A percentile compares a stretch with the other conserved stretches of the same genome.
Evolutionary conservation across 1,140 invertebrate species (phyloP).

Genomic region (Zaprionus africanus): DNA sequence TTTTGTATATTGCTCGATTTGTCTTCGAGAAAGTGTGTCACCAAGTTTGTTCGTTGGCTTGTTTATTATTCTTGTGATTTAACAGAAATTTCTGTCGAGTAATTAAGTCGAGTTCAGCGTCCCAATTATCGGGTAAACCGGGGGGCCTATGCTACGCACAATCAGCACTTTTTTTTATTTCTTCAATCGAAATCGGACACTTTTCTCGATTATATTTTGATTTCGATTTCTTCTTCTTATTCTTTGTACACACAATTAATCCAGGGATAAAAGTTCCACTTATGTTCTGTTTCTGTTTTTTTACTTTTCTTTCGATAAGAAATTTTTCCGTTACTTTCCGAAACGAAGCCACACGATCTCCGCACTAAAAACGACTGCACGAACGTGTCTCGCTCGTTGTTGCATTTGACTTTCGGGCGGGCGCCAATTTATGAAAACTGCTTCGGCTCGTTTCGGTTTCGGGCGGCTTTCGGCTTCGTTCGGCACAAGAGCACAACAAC

Average conservation of each 20-base stretch:
- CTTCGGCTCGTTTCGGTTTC: conserved; percentile 21
- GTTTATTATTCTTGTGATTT: conserved; percentile 68
- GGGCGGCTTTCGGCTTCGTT: conserved; percentile 31
- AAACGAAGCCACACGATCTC: conserved; percentile 25
- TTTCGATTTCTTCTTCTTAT: conserved; percentile 25
- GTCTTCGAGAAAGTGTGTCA: conserved; percentile 52
- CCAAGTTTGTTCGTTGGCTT: conserved; percentile 48
- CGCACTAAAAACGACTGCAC: conserved; percentile 34
- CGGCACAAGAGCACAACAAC: conserved; percentile 50
- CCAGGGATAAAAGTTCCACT: conserved; percentile 12
- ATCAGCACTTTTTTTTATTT: conserved; percentile 64
- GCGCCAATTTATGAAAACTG: conserved; percentile 45
- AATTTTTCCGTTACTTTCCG: conserved; percentile 7
- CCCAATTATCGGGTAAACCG: conserved; percentile 51
- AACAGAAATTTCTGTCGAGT: conserved; percentile 67
- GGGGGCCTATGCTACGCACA: conserved; percentile 20
- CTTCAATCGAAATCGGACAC: conserved; percentile 23
- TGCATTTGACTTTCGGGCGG: conserved; percentile 19
- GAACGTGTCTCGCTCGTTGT: conserved; percentile 31
- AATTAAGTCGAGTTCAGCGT: conserved; percentile 66
- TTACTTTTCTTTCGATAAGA: conserved; percentile 26
- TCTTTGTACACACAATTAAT: conserved; percentile 15
- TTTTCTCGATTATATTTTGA: conserved; percentile 41
- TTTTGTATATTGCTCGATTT: conserved; percentile 18
- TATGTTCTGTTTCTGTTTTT: neutral